Evolutionary conservation across 2,797 vertebrate species (phyloP).

Genomic region (Halcyon leucocephala): DNA sequence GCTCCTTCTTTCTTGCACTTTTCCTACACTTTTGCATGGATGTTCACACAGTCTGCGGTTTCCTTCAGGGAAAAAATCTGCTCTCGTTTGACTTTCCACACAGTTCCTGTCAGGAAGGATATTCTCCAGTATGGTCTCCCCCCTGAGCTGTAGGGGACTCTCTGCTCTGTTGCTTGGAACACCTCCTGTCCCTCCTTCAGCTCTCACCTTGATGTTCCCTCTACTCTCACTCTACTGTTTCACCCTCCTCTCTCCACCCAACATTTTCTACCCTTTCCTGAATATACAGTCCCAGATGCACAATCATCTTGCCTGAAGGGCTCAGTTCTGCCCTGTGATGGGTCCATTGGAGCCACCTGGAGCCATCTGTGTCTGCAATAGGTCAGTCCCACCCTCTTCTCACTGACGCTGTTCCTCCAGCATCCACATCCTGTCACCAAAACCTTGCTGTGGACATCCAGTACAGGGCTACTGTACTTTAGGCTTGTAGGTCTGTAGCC

Average conservation of each 20-base stretch:
- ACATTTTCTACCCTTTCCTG: background rate
- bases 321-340: fast-evolving
- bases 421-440: background rate
- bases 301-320: background rate
- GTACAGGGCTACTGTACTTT: background rate
- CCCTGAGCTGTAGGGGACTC: background rate
- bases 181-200: background rate
- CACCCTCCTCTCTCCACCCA: background rate
- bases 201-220: background rate
- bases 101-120: background rate
- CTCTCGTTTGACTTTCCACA: fast-evolving
- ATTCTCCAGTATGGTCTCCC: background rate
- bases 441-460: background rate
- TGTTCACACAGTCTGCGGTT: background rate
- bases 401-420: background rate
- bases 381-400: background rate
- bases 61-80: background rate
- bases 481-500: background rate
- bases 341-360: fast-evolving
- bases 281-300: background rate
- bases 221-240: background rate
- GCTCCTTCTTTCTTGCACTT: background rate
- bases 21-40: background rate
- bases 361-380: background rate
- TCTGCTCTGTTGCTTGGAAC: background rate